Base-by-base conservation (phyloP, 2,888 invertebrate genomes). In the Norana najaformis region DNA sequence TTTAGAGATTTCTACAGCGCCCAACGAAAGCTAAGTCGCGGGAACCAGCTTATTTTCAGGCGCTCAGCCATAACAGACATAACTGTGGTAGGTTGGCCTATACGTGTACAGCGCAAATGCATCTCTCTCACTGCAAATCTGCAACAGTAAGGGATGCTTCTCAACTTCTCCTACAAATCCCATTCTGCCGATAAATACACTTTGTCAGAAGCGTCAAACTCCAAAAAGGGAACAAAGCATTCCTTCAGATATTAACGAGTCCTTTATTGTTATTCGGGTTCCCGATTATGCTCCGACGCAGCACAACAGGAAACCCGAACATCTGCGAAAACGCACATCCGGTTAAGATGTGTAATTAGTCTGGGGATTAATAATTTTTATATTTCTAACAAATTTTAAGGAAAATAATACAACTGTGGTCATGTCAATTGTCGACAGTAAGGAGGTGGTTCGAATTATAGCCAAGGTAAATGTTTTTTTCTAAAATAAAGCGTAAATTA, bases 371-470 rank as follows among this genome's bases (percentile, higher is more conserved):
- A 36, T 69, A 69, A 69, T 69, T 69, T 69, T 8, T 69, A n/a
- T 69, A n/a, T 69, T 69, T 69, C n/a, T 69, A 69, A 69, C 1
- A 69, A 8, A 69, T 69, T 83, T 83, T 85, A 34, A 37, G 85
- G 37, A 85, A 85, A 85, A 85, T 85, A 85, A 23, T 69, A 69
- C 69, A 47, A 23, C 47, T 83, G 34, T 30, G 20, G 36, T 85
- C 36, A 85, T 85, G 85, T 85, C 85, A 23, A 13, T 85, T 16
- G 69, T 83, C 34, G 39, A 89, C 30, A 89, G 23, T 85, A 90
- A 90, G n/a, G 90, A 90, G 53, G 90, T 89, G 34, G 90, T 90
- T 41, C 89, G 90, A n/a, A 90, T 90, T 39, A 89, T 89, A 36
- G 90, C 89, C 6, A 90, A 90, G 90, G 90, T 90, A 89, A 88